phyloP scores from a whole-genome alignment of 1,140 invertebrate genomes.

The Dysdera silvatica region DNA sequence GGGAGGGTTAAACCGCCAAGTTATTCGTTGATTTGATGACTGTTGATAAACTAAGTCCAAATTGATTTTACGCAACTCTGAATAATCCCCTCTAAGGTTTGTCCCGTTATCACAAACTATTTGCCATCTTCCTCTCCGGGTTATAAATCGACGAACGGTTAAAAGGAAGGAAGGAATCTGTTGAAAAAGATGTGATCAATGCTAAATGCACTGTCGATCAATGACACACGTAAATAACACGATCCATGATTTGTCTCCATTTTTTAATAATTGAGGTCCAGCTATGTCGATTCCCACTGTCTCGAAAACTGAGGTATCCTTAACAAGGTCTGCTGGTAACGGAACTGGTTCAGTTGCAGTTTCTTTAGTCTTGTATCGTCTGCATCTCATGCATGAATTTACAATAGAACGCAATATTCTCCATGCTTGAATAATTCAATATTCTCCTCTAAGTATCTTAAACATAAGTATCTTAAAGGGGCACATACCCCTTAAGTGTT shows the following conservation, averaged over 20 bases:
- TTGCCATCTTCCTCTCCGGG: neutral
- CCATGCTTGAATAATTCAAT: too few relatives aligned
- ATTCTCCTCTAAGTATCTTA: too few relatives aligned
- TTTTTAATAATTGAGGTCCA: slow-evolving; percentile 36
- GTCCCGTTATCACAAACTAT: neutral
- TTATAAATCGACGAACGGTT: neutral
- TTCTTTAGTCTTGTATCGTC: too few relatives aligned
- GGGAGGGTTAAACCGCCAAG: neutral
- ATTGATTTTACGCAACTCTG: neutral
- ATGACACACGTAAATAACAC: neutral
- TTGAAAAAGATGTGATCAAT: neutral
- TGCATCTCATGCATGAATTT: too few relatives aligned
- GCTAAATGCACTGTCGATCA: neutral
- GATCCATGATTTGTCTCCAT: slow-evolving; percentile 1
- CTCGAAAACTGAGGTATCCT: slow-evolving; percentile 36
- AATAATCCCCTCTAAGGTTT: neutral
- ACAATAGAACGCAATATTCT: too few relatives aligned
- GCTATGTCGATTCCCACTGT: slow-evolving; percentile 38
- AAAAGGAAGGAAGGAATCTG: neutral
- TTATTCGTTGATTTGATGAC: neutral
- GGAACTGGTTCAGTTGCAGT: neutral
- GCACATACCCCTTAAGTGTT: too few relatives aligned
- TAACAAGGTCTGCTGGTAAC: slow-evolving; percentile 34
- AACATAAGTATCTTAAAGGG: too few relatives aligned
- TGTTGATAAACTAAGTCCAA: neutral